phyloP scores from a whole-genome alignment of 2,888 invertebrate genomes.

The Tetragnatha montana region DNA sequence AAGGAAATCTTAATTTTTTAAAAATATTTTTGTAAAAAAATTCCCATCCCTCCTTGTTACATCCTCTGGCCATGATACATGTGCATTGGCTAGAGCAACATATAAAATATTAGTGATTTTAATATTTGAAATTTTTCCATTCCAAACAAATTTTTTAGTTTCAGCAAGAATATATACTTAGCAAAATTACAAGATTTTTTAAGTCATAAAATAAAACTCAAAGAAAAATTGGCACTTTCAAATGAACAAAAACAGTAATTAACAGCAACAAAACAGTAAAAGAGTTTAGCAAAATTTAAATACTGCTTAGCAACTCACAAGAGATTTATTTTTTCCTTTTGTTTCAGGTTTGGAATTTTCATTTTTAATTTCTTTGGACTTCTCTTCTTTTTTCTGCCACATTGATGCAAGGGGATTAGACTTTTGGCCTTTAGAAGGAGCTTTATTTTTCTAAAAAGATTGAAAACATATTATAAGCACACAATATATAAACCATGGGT shows the following conservation, averaged over 20 bases:
- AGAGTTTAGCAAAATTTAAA: background rate
- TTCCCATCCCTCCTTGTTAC: too few relatives aligned
- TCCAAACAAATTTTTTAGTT: too few relatives aligned
- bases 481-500: too few relatives aligned
- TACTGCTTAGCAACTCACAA: background rate
- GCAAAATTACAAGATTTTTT: background rate
- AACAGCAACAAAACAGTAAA: too few relatives aligned
- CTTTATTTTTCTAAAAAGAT: background rate
- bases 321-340: constrained; percentile 37
- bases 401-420: constrained; percentile 47
- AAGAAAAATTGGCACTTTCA: background rate
- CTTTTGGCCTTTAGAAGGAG: constrained; percentile 17
- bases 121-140: too few relatives aligned
- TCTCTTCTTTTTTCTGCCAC: constrained; percentile 59
- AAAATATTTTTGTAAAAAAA: too few relatives aligned
- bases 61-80: too few relatives aligned
- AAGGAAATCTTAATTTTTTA: too few relatives aligned
- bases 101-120: too few relatives aligned
- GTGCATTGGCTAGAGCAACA: too few relatives aligned
- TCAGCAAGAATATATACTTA: too few relatives aligned
- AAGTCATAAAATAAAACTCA: background rate
- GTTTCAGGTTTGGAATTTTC: constrained; percentile 36
- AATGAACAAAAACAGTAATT: background rate
- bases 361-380: constrained; percentile 26
- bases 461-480: too few relatives aligned